Base-by-base conservation (phyloP, 2,888 invertebrate species). In the Catocala sponsa region DNA sequence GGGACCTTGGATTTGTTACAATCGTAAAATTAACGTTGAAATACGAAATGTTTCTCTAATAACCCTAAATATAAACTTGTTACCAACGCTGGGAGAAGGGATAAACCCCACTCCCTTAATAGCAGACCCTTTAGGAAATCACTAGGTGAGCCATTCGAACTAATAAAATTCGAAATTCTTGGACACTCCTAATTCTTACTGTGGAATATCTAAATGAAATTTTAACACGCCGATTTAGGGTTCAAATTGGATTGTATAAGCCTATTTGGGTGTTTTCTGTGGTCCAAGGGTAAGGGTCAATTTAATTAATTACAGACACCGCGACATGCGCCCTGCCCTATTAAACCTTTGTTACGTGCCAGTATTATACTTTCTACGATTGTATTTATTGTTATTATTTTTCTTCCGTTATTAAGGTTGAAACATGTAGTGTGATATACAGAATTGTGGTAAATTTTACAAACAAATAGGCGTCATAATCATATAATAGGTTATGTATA, bases 241-340 rank as follows among this genome's bases (percentile, higher is more conserved):
- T 85, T 78, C 70, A 87, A 78, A 82, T 86, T 87, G 67, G 74
- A 68, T 72, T 74, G 77, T 63, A 59, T 75, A 64, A 64, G 55
- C 70, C 56, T 74, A 68, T 80, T 79, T 69, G 78, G 82, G 75
- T 77, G 75, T 74, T 84, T 83, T 78, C 81, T 79, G 83, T 76
- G 79, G 86, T 83, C 82, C 76, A 73, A 79, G 87, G 86, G 85
- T 85, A 80, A 85, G 89, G 90, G 90, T 88, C 90, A 87, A 89
- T 90, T 90, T 87, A 90, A 90, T 90, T 90, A 90, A 90, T 90
- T 88, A 90, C 85, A 82, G 76, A 78, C 84, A 86, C 89, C 89
- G 72, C 90, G 85, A 90, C 90, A 87, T 86, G 85, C 83, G 77
- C 86, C 85, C 87, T 87, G 77, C 86, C 85, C 87, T 87, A 87